Percentiles rank a stretch among this genome's conserved stretches.
phyloP scores from a whole-genome alignment of 2,113 vertebrate species.

The Zapornia atra region DNA sequence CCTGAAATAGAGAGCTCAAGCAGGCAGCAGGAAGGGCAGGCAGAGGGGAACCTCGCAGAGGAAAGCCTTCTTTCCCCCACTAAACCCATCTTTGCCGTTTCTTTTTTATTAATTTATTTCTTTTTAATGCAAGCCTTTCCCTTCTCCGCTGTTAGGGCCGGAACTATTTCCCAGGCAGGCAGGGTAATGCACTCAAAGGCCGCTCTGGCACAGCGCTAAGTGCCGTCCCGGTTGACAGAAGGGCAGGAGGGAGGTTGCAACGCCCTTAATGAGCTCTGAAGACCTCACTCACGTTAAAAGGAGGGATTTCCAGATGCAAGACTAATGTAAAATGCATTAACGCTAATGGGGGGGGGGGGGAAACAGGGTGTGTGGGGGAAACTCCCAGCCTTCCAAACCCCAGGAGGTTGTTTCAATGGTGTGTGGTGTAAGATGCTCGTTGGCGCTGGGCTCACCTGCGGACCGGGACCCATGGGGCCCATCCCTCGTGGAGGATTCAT shows the following conservation, averaged over 20 bases:
- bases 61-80: slow-evolving; percentile 41
- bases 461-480: slow-evolving; percentile 97
- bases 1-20: background rate
- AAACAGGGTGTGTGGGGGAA: background rate
- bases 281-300: slow-evolving; percentile 39
- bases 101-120: slow-evolving; percentile 58
- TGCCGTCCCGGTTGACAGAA: slow-evolving; percentile 40
- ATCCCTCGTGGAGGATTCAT: slow-evolving; percentile 98
- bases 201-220: background rate
- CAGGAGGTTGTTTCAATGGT: slow-evolving; percentile 16
- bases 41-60: background rate
- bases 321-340: slow-evolving; percentile 74
- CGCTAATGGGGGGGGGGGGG: slow-evolving; percentile 54
- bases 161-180: slow-evolving; percentile 39
- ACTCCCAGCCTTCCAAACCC: slow-evolving; percentile 13
- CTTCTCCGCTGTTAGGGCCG: slow-evolving; percentile 32
- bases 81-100: background rate
- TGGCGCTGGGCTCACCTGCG: slow-evolving; percentile 84
- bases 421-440: background rate
- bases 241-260: slow-evolving; percentile 44
- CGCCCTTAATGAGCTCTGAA: slow-evolving; percentile 58
- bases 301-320: slow-evolving; percentile 66
- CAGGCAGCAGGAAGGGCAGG: slow-evolving; percentile 3
- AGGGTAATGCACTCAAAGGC: slow-evolving; percentile 36
- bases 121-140: slow-evolving; percentile 41